These are phyloP conservation scores for Onychomys arenicola DNA, from an alignment of 2,797 vertebrate genomes.

Conservation along the genomic window DNA sequence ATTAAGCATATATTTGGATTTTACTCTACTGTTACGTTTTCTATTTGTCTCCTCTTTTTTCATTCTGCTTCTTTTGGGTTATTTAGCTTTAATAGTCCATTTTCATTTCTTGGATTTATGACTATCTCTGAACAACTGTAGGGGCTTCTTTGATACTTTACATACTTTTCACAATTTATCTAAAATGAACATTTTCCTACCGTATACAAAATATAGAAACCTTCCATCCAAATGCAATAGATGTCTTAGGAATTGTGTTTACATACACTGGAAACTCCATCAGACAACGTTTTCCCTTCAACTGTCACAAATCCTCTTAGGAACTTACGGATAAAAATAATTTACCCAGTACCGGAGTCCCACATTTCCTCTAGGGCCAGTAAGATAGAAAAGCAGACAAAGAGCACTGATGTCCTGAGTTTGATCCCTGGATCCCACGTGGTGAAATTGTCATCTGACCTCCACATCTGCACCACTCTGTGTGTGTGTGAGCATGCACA, in stretches of 20 bases:
- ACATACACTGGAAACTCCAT: background rate
- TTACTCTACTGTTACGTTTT: background rate
- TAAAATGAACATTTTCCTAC: constrained; percentile 37
- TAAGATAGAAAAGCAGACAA: background rate
- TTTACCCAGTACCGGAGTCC: background rate
- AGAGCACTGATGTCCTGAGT: background rate
- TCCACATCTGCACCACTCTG: background rate
- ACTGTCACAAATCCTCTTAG: constrained; percentile 18
- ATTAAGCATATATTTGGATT: constrained; percentile 33
- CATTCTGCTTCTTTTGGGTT: background rate
- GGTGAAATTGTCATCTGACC: background rate
- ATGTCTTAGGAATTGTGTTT: constrained; percentile 1
- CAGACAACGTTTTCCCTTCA: constrained; percentile 20
- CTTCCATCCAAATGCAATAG: background rate
- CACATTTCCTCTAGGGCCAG: background rate
- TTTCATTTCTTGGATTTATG: background rate
- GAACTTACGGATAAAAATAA: background rate
- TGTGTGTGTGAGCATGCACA: background rate
- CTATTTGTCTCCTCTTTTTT: background rate
- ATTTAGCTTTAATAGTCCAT: background rate
- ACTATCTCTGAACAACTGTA: background rate
- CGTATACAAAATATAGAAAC: background rate
- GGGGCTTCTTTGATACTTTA: background rate
- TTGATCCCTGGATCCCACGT: background rate
- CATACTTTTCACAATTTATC: background rate